These are phyloP conservation scores for Petrophora chlorosata DNA, from an alignment of 2,888 invertebrate species.

Conservation along the genomic window DNA sequence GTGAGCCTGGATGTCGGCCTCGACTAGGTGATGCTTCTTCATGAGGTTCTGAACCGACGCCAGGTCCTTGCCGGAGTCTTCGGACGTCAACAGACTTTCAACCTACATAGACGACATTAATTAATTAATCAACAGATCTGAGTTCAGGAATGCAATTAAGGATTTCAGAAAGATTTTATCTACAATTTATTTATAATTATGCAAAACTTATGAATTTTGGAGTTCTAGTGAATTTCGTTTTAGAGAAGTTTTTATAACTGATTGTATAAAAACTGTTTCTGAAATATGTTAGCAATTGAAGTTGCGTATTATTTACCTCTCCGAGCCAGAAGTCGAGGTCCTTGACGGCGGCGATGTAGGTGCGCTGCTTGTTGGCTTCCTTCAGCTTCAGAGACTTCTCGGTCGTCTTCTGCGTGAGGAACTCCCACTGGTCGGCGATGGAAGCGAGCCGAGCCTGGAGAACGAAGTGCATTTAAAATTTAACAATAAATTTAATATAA, in stretches of 20 bases:
- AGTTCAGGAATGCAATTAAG: no score
- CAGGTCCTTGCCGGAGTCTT: conserved; percentile 98
- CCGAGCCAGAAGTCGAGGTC: conserved; percentile 99
- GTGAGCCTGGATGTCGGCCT: conserved; percentile 98
- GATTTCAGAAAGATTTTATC: no score
- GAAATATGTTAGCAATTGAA: no score
- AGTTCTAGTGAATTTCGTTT: no score
- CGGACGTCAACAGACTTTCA: conserved; percentile 96
- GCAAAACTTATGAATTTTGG: no score
- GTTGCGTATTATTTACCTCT: conserved; percentile 84
- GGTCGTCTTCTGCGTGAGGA: conserved; percentile 97
- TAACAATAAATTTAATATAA: no score
- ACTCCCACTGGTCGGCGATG: conserved; percentile 99
- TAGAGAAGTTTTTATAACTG: no score
- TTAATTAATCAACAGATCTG: no score
- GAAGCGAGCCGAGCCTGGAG: conserved; percentile 88
- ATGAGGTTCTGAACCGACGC: conserved; percentile 99
- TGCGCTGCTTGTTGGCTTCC: conserved; percentile 99
- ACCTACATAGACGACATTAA: conserved; percentile 74
- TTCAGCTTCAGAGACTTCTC: conserved; percentile 99
- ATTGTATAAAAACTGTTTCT: no score
- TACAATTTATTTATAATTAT: no score
- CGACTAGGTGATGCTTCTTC: conserved; percentile 99
- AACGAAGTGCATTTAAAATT: no score
- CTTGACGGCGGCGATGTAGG: conserved; percentile 99